These are phyloP conservation scores for Drosophila mercatorum DNA, from an alignment of 2,888 invertebrate species.

Conservation along the genomic window DNA sequence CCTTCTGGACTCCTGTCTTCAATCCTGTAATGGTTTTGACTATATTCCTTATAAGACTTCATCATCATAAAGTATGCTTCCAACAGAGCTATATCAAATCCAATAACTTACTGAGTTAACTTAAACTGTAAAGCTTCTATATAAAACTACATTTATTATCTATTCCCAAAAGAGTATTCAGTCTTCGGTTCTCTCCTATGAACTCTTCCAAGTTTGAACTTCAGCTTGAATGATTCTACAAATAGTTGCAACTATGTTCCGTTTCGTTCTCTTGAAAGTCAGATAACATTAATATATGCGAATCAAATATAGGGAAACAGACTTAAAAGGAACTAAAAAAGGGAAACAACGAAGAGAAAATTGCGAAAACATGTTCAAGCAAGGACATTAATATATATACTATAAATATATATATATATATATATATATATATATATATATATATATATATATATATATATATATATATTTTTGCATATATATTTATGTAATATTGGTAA, in stretches of 20 bases:
- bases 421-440: slow-evolving; percentile 9
- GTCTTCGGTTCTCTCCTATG: background rate
- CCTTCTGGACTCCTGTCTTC: too few species aligned
- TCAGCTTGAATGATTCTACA: background rate
- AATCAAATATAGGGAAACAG: background rate
- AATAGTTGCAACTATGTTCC: background rate
- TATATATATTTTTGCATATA: slow-evolving; percentile 8
- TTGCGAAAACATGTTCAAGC: slow-evolving; percentile 10
- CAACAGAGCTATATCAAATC: too few species aligned
- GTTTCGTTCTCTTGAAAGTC: background rate
- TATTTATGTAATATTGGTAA: slow-evolving; percentile 8
- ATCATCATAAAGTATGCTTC: too few species aligned
- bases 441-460: slow-evolving; percentile 10
- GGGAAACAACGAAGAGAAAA: slow-evolving; percentile 5
- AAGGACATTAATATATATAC: slow-evolving; percentile 9
- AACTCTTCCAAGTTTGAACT: too few species aligned
- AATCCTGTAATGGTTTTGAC: too few species aligned
- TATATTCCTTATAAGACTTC: too few species aligned
- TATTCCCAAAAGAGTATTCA: background rate
- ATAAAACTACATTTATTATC: too few species aligned
- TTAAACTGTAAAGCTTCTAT: too few species aligned
- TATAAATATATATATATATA: slow-evolving; percentile 11
- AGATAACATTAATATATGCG: slow-evolving; percentile 15
- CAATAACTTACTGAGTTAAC: too few species aligned
- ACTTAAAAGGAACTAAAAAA: background rate